A percentile compares a stretch with the other conserved stretches of the same genome.
phyloP scores from a whole-genome alignment of 1,140 invertebrate genomes.

The Steinernema feltiae region DNA sequence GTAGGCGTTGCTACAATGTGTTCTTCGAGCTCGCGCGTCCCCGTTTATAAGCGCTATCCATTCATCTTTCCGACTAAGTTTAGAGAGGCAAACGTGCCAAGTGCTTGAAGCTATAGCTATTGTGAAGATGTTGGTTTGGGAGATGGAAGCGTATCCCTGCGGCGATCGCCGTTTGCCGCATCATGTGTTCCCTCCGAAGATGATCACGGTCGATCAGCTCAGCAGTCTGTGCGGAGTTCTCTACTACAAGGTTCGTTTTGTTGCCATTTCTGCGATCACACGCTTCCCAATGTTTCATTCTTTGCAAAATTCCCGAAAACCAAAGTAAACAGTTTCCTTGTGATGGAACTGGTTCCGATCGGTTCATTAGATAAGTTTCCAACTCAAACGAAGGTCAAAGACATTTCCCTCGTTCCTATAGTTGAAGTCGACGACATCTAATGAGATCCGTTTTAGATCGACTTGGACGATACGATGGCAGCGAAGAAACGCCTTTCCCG shows the following conservation, averaged over 20 bases:
- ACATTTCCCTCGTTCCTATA: neutral
- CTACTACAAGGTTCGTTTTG: slow-evolving; percentile 37
- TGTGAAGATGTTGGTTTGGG: slow-evolving; percentile 43
- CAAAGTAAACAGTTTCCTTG: no score
- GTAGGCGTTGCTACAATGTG: neutral
- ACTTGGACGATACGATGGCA: slow-evolving; percentile 51
- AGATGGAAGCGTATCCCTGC: slow-evolving; percentile 48
- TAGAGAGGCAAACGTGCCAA: neutral
- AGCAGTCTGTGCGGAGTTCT: slow-evolving; percentile 34
- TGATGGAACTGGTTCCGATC: neutral
- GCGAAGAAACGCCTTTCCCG: slow-evolving; percentile 51
- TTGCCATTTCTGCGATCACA: neutral
- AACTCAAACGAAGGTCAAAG: neutral
- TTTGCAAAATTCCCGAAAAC: no score
- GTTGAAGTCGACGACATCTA: neutral
- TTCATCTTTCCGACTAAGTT: neutral
- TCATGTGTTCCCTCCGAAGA: slow-evolving; percentile 46
- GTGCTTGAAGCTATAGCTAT: neutral
- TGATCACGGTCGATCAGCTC: slow-evolving; percentile 36
- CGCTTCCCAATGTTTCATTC: neutral
- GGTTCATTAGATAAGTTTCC: neutral
- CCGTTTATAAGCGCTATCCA: neutral
- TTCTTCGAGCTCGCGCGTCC: neutral
- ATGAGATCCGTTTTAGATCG: slow-evolving; percentile 41
- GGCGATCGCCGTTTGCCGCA: slow-evolving; percentile 46